Base-by-base conservation (phyloP, 2,888 invertebrate genomes). In the Hirtodrosophila confusa region DNA sequence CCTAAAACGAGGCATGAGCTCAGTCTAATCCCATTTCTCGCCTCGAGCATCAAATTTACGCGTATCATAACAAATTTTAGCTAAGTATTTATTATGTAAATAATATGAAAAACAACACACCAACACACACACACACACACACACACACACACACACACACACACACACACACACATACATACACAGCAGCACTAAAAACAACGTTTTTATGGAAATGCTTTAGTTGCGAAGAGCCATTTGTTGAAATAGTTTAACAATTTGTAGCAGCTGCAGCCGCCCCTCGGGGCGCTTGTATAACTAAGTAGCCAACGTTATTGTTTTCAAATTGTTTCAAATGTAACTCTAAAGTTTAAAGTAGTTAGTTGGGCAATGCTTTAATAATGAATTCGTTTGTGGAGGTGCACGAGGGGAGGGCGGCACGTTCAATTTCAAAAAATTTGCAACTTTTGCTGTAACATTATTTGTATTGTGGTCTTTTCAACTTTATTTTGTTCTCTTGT, bases 21-120 rank as follows among this genome's bases (percentile, higher is more conserved):
- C 33, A 12, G 24, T 11, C 55, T 60, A 73, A 62, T 61, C 44
- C 69, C 69, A 41, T 56, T 39, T 51, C 39, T 62, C 48, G 82
- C 86, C 64, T 47, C 43, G 40, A 49, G 84, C 72, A 49, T 45
- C 64, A 70, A 79, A 67, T 83, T 79, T 73, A 71, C 65, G 77
- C 77, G 64, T 60, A 63, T 66, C 68, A 65, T 70, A 83, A 66
- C 80, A 83, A 86, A 86, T 76, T 83, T 73, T 65, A 63, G 80
- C 69, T 56, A 71, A 86, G 83, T 79, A 83, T 80, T 83, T 80
- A 83, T 86, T 80, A 83, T 86, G 86, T 60, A 86, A 86, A 86
- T 80, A 80, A 73, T 86, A 62, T 57, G 65, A 58, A 44, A 54
- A 45, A 53, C 49, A 64, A 65, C 45, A 45, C 17, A 56, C 6